Evolutionary conservation across 2,113 vertebrate genomes (phyloP).

Genomic region (Brachyhypopomus occidentalis): DNA sequence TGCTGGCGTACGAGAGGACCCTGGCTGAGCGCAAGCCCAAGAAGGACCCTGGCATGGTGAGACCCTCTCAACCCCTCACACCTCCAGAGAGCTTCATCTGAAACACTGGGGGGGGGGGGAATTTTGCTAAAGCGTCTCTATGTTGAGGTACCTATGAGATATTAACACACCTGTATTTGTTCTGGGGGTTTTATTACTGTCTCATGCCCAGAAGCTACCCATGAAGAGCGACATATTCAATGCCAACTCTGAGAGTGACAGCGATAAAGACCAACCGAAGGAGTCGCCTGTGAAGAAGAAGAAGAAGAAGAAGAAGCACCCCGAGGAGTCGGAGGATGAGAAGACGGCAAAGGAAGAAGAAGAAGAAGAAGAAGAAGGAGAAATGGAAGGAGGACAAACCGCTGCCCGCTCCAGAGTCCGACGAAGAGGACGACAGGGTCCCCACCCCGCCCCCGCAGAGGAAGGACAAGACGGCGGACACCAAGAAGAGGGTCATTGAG

Average conservation of each 20-base stretch:
- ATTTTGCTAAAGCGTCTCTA: too few species aligned
- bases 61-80: neutral
- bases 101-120: neutral
- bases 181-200: neutral
- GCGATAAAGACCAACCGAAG: conserved; percentile 78
- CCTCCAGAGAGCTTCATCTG: neutral
- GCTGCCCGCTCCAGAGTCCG: conserved; percentile 81
- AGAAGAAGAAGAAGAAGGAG: conserved; percentile 72
- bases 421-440: conserved; percentile 72
- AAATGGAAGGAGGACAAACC: conserved; percentile 84
- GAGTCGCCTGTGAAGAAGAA: conserved; percentile 81
- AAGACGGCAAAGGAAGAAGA: conserved; percentile 73
- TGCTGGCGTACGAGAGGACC: conserved; percentile 85
- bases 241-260: conserved; percentile 87
- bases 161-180: too few species aligned
- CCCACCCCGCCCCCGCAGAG: conserved; percentile 67
- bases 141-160: too few species aligned
- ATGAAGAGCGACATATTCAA: conserved; percentile 88
- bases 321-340: conserved; percentile 75
- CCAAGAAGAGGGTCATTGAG: conserved; percentile 70
- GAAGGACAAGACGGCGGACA: conserved; percentile 79
- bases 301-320: conserved; percentile 71
- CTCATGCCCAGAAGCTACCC: conserved; percentile 74
- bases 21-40: conserved; percentile 80
- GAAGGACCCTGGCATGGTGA: conserved; percentile 79